These are phyloP conservation scores for Adoxophyes honmai DNA, from an alignment of 1,140 invertebrate genomes.

Conservation along the genomic window DNA sequence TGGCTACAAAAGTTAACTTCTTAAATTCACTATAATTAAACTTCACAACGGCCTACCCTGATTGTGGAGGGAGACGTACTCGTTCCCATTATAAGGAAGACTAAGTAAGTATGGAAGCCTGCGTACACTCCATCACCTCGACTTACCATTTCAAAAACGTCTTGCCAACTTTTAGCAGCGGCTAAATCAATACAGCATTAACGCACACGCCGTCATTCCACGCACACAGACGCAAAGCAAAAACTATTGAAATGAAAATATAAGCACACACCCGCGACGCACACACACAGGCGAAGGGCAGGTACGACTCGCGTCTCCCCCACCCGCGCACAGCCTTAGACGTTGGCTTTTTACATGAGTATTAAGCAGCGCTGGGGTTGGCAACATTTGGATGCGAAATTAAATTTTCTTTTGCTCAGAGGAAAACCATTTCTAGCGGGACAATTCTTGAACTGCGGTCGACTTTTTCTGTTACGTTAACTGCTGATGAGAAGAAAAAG, in stretches of 20 bases:
- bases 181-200: constrained; percentile 72
- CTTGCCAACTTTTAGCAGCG: constrained; percentile 49
- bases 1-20: too few species aligned
- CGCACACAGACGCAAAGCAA: constrained; percentile 59
- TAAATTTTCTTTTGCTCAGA: too few species aligned
- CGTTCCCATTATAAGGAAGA: too few species aligned
- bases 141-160: constrained; percentile 36
- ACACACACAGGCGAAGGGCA: constrained; percentile 40
- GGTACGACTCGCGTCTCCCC: constrained; percentile 35
- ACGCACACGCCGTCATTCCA: constrained; percentile 53
- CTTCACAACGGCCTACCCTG: too few species aligned
- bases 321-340: constrained; percentile 26
- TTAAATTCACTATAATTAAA: too few species aligned
- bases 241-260: constrained; percentile 75
- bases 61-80: too few species aligned
- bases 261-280: constrained; percentile 46
- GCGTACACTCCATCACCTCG: background rate
- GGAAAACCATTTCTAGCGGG: too few species aligned
- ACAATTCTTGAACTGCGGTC: too few species aligned
- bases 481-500: too few species aligned
- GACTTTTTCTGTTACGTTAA: too few species aligned
- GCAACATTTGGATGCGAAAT: constrained; percentile 41
- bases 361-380: constrained; percentile 24
- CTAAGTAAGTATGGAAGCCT: too few species aligned
- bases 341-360: constrained; percentile 53